Base-by-base conservation (phyloP, 1,140 invertebrate genomes). In the Diachasma alloeum region DNA sequence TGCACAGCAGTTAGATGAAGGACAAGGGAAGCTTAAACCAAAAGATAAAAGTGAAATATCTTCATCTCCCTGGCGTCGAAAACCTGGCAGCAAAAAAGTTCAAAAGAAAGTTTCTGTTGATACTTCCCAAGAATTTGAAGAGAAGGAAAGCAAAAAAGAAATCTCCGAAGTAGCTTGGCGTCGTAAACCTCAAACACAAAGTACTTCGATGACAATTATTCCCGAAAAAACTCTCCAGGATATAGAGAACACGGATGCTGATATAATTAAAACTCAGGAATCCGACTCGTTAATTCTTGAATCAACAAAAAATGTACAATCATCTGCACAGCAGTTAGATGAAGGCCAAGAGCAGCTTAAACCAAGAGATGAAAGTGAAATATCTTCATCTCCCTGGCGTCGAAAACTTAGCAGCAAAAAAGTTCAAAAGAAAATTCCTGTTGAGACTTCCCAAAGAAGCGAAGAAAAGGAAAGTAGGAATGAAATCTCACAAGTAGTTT, bases 91-190 rank as follows among this genome's bases (percentile, higher is more conserved):
- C 11, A 46, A 46, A 11, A 46, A 46, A 46, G 44, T 46, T 46
- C 81, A 56, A 89, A 46, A 46, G 89, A 56, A 90, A 88, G 79
- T 84, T 82, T 31, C 75, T 84, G 72, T 86, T 37, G 39, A 44
- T 19, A 71, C 39, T 22, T 17, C 69, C n/a, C 4, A 84, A 22
- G 83, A 70, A 70, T 87, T 36, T 83, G 78, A 66, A 26, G 83
- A 87, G 71, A 74, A 80, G 56, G n/a, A 31, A 31, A 72, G 79
- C 84, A 8, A 80, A 78, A 70, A 82, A 85, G 13, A 89, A 88
- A 79, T 84, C 86, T 8, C 66, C 42, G 70, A 66, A 15, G 46
- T 53, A 22, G 44, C 74, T 44, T 75, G 68, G 77, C 46, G 53
- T 67, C 69, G 56, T 59, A 75, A 53, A 71, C 53, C 71, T 0